A percentile compares a stretch with the other conserved stretches of the same genome.
Evolutionary conservation across 2,888 invertebrate genomes (phyloP).

Genomic region (Reticulitermes lucifugus): DNA sequence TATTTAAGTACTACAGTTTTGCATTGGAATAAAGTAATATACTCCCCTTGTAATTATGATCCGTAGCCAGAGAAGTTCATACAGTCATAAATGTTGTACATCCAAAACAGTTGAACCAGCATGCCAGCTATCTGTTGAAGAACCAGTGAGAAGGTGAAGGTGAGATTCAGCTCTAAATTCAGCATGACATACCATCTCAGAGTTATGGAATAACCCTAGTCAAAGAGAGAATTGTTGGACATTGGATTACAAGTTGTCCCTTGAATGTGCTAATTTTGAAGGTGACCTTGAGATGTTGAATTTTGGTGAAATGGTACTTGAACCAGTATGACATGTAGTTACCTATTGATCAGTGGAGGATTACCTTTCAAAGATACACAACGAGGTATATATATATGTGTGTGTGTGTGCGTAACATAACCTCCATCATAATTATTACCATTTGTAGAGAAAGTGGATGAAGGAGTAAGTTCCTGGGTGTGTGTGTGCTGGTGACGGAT

Average conservation of each 20-base stretch:
- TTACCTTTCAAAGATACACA: conserved; percentile 4
- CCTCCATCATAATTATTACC: background rate
- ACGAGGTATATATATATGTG: background rate
- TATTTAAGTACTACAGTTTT: background rate
- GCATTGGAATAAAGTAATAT: background rate
- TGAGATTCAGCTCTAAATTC: background rate
- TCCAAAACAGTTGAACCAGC: background rate
- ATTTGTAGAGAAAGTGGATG: background rate
- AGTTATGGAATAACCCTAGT: background rate
- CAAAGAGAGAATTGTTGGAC: background rate
- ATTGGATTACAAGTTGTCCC: background rate
- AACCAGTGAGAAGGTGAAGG: background rate
- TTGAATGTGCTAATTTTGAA: background rate
- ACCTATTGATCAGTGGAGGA: conserved; percentile 4
- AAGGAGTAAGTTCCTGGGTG: background rate
- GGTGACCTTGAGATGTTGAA: background rate
- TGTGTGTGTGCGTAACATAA: too few relatives aligned
- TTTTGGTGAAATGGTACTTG: background rate
- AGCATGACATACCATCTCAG: background rate
- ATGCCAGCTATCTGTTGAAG: background rate
- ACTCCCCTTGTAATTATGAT: conserved; percentile 17
- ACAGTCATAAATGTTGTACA: background rate
- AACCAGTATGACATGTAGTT: conserved; percentile 19
- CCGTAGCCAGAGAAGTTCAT: conserved; percentile 1
- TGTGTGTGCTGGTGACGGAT: background rate